Conservation (phyloP, 2,797 vertebrate genomes). For the Chiroxiphia lanceolata region DNA sequence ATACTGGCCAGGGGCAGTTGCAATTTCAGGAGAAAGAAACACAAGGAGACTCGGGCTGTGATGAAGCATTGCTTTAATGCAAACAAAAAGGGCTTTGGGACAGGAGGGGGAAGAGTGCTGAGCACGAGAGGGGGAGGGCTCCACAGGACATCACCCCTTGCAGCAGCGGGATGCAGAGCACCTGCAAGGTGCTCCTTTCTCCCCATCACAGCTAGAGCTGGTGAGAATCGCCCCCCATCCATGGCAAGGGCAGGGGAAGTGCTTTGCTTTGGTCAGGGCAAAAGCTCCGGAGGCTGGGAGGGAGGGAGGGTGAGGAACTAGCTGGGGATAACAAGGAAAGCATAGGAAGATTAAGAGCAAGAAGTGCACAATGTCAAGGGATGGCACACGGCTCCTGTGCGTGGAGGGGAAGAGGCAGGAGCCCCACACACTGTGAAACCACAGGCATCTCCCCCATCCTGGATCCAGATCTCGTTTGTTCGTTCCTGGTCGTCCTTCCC, state of each 20-base stretch:
- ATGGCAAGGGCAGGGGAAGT: not conserved
- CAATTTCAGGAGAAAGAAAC: not conserved
- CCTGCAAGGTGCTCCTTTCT: not conserved
- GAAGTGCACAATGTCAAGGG: not conserved
- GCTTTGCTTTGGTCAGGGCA: not conserved
- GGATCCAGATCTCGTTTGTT: not conserved
- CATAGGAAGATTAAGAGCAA: not conserved
- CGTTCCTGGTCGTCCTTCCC: not conserved
- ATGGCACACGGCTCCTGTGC: not conserved
- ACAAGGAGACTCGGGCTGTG: not conserved
- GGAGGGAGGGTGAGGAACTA: not conserved
- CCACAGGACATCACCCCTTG: not conserved
- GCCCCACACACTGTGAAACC: not conserved
- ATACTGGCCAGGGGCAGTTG: not conserved
- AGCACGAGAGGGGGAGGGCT: not conserved
- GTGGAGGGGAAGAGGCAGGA: not conserved
- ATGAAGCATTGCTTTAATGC: not conserved
- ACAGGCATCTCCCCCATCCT: not conserved
- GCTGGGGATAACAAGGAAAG: not conserved
- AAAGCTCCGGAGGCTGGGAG: not conserved
- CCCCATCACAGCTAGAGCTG: not conserved
- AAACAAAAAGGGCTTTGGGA: not conserved
- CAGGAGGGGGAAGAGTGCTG: not conserved
- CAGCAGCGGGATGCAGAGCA: accelerated
- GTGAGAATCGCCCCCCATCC: not conserved